phyloP scores from a whole-genome alignment of 2,113 vertebrate genomes.

The Archilochus colubris region DNA sequence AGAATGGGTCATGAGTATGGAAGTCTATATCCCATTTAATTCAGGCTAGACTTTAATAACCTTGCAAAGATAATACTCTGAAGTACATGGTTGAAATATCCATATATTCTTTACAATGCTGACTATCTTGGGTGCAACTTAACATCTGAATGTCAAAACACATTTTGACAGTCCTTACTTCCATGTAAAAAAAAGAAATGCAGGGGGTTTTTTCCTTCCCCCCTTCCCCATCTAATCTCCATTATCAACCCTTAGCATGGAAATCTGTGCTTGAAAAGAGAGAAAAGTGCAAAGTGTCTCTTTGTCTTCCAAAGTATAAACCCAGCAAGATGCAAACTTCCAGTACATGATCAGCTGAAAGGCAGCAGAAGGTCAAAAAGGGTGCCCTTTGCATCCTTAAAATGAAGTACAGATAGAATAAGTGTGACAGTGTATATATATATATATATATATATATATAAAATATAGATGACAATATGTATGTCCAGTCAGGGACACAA shows the following conservation, averaged over 20 bases:
- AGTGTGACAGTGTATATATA: not conserved
- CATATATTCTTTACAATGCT: not conserved
- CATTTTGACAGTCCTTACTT: not conserved
- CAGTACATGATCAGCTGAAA: not conserved
- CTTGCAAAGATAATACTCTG: not conserved
- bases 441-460: not conserved
- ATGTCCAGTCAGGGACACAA: not conserved
- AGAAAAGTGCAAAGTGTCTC: not conserved
- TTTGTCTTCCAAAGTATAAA: not conserved
- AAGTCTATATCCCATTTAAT: not conserved
- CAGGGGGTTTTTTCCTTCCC: not conserved
- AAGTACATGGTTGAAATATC: not conserved
- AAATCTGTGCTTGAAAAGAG: not conserved
- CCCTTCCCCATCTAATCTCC: not conserved
- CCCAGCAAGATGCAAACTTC: not conserved
- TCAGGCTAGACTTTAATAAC: not conserved
- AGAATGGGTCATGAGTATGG: not conserved
- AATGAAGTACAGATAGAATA: not conserved
- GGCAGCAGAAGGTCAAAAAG: not conserved
- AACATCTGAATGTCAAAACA: not conserved
- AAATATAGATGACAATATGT: not conserved
- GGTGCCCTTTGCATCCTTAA: not conserved
- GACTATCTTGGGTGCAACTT: not conserved
- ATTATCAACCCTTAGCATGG: not conserved
- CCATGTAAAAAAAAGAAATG: not conserved